A percentile compares a stretch with the other conserved stretches of the same genome.
phyloP scores from a whole-genome alignment of 2,113 vertebrate genomes.

The Rhodinocichla rosea region DNA sequence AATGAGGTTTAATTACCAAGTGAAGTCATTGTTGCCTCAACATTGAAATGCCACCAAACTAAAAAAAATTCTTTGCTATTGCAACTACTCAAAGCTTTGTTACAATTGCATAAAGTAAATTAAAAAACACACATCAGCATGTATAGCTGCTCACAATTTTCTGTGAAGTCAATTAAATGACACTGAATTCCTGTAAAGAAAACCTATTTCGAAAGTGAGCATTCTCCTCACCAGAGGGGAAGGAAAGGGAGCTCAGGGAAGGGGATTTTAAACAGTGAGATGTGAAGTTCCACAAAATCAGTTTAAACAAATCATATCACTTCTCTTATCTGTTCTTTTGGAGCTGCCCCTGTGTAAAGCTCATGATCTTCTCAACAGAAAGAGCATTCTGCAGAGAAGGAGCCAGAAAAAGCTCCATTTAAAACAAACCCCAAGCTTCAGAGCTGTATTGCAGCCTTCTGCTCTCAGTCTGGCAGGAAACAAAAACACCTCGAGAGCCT shows the following conservation, averaged over 20 bases:
- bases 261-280: background rate
- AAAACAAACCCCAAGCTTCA: background rate
- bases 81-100: background rate
- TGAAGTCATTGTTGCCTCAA: conserved; percentile 49
- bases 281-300: background rate
- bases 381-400: background rate
- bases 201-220: background rate
- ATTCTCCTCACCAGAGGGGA: background rate
- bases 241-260: background rate
- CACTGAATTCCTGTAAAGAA: background rate
- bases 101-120: background rate
- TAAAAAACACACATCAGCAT: background rate
- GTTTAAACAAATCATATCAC: background rate
- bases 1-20: conserved; percentile 46
- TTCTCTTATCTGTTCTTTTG: background rate
- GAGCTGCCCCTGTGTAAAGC: background rate
- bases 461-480: background rate
- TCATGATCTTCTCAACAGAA: background rate
- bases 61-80: background rate
- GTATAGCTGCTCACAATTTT: background rate
- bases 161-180: background rate
- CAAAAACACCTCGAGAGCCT: background rate
- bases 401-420: background rate
- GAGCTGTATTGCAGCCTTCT: background rate
- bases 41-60: background rate